Evolutionary conservation across 2,888 invertebrate genomes (phyloP).

Genomic region (Dascillus cervinus): DNA sequence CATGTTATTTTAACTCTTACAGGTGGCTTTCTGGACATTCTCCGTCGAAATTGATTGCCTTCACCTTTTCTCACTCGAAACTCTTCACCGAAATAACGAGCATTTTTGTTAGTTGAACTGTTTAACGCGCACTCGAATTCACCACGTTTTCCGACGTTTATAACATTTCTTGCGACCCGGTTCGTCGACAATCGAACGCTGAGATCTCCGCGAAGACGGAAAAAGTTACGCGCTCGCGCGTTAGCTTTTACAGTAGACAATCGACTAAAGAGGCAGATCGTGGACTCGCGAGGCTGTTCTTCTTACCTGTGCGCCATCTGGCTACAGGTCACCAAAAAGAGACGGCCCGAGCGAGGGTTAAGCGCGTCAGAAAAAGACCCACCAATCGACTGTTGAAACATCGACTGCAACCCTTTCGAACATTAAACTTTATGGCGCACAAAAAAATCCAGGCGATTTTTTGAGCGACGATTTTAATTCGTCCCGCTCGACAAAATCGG

Average conservation of each 20-base stretch:
- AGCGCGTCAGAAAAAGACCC: slow-evolving; percentile 10
- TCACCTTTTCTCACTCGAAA: no score
- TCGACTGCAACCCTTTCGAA: slow-evolving; percentile 20
- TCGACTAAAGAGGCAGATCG: slow-evolving; percentile 39
- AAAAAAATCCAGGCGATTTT: not conserved
- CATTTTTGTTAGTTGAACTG: no score
- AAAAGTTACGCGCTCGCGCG: slow-evolving; percentile 50
- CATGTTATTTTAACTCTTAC: slow-evolving; percentile 14
- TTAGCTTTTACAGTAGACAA: slow-evolving; percentile 48
- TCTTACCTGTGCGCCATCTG: slow-evolving; percentile 40
- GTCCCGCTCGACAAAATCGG: no score
- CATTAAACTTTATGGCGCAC: not conserved
- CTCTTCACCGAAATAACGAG: no score
- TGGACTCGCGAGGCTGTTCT: slow-evolving; percentile 33
- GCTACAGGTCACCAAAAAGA: slow-evolving; percentile 22
- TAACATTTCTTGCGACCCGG: no score
- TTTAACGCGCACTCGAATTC: no score
- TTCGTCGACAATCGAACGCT: slow-evolving; percentile 19
- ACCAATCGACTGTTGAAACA: slow-evolving; percentile 21
- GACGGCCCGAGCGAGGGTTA: slow-evolving; percentile 11
- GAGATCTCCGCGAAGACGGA: slow-evolving; percentile 14
- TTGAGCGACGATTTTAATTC: not conserved
- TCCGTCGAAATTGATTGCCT: no score
- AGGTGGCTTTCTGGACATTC: no score
- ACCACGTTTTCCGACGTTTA: no score